Base-by-base conservation (phyloP, 2,797 vertebrate species). In the Luscinia megarhynchos region DNA sequence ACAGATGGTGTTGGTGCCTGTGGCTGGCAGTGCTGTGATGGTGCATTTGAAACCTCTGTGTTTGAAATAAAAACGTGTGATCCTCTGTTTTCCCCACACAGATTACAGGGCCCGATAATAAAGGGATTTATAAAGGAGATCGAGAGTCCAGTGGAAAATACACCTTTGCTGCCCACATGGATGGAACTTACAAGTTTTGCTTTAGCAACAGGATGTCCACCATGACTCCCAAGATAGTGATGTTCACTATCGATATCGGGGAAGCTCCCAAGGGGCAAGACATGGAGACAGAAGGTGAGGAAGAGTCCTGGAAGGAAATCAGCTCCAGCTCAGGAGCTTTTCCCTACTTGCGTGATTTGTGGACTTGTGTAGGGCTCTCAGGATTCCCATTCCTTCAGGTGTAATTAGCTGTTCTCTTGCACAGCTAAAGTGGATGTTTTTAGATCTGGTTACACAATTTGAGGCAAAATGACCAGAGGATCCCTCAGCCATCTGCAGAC, bases 151-250 rank as follows among this genome's bases (percentile, higher is more conserved):
- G 98, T 79, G 99, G 99, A 64, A 99, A 99, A 82, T 99, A 99
- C 95, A 99, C 99, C 0, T 99, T 99, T 84, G 99, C 99, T 2
- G 99, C 99, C 20, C 99, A 99, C 97, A 99, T 99, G 99, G 99
- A 99, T 43, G 99, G 99, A 61, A 99, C 98, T 10, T 99, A 99
- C 89, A 99, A 99, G 96, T 99, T 99, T 86, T 99, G 99, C 97
- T 99, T 99, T 96, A 99, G 99, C 97, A 99, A 99, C 97, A 99
- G 99, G 97, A 99, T 99, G 99, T 99, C 99, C 62, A 99, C 99
- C 77, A 99, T 99, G 99, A 99, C 99, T 23, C 99, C 99, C 51
- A 99, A 99, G 97, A 99, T 99, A 53, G 99, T 99, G 92, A 99
- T 99, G 99, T 99, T 99, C 98, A 99, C 99, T 79, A 99, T 99